Base-by-base conservation (phyloP, 2,888 invertebrate species). In the Sminthurinus aureus region DNA sequence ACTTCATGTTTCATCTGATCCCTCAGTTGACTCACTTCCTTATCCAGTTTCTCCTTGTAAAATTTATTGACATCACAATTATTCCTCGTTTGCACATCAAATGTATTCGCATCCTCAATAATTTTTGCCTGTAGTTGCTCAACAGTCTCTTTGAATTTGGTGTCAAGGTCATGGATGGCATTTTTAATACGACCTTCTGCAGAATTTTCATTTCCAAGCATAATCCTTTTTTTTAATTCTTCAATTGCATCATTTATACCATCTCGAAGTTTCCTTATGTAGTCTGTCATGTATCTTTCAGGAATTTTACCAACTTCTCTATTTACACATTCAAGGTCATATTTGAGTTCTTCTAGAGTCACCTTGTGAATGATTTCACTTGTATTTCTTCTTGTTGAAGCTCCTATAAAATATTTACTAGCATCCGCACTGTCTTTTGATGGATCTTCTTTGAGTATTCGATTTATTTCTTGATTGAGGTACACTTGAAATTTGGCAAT, bases 1-100 rank as follows among this genome's bases (percentile, higher is more conserved):
- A 15, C 24, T 11, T 26, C 71, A 71, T 26, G 24, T 26, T 71
- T 71, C 71, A 71, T 22, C 24, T 71, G 71, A 71, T 71, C 71
- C 1, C 0, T 11, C 0, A 71, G 71, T 13, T 15, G 71, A 22
- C 24, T 12, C 3, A 71, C 71, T 24, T 58, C 15, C 13, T 24
- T 22, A 9, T 71, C 71, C 8, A 24, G 12, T 24, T 26, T 24
- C 15, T 20, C n/a, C 24, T 71, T 71, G 22, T 11, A 13, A 22
- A 71, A 22, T 26, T 22, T 9, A 24, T 71, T 24, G 26, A 71
- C 71, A 24, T 71, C 24, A 22, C 24, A 26, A 24, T 20, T 24
- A 22, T 26, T 26, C 12, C 4, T 15, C 0, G 4, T 8, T 13
- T 11, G 6, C 0, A 26, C 22, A 13, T 13, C 71, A 71, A 71